Percentiles rank a stretch among this genome's conserved stretches.
phyloP scores from a whole-genome alignment of 92 coral and sea anemone genomes.

The Bergia sp. region DNA sequence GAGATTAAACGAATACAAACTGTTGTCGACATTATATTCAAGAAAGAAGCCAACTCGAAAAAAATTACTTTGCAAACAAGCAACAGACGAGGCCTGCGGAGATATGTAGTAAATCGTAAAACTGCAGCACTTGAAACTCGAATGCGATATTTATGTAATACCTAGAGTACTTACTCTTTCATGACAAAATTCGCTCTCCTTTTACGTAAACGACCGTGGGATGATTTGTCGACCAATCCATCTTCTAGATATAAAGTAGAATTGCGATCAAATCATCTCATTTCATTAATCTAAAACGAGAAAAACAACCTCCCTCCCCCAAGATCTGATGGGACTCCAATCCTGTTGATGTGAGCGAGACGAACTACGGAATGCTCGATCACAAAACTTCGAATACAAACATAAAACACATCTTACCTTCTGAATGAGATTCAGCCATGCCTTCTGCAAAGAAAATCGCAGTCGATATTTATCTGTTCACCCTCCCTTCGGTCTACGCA shows the following conservation, averaged over 20 bases:
- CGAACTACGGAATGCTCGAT: not conserved
- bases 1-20: not conserved
- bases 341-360: conserved; percentile 17
- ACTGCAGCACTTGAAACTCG: not conserved
- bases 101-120: not conserved
- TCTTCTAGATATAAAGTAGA: conserved; percentile 52
- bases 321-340: not conserved
- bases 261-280: not conserved
- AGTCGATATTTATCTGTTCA: not conserved
- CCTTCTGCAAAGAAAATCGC: conserved; percentile 8
- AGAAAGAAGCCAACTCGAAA: not conserved
- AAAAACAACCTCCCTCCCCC: conserved; percentile 19
- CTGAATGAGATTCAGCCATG: conserved; percentile 39
- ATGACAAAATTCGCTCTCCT: conserved; percentile 78
- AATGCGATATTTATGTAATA: not conserved
- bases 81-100: not conserved
- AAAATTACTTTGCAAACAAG: conserved; percentile 20
- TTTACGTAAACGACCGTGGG: conserved; percentile 94
- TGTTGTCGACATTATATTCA: conserved; percentile 1
- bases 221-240: conserved; percentile 83
- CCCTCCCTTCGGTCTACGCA: conserved; percentile 1
- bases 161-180: conserved; percentile 79
- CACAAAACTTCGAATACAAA: conserved; percentile 8
- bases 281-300: not conserved
- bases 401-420: conserved; percentile 14